Evolutionary conservation across 2,888 invertebrate species (phyloP).

Genomic region (Trichogramma dendrolimi): DNA sequence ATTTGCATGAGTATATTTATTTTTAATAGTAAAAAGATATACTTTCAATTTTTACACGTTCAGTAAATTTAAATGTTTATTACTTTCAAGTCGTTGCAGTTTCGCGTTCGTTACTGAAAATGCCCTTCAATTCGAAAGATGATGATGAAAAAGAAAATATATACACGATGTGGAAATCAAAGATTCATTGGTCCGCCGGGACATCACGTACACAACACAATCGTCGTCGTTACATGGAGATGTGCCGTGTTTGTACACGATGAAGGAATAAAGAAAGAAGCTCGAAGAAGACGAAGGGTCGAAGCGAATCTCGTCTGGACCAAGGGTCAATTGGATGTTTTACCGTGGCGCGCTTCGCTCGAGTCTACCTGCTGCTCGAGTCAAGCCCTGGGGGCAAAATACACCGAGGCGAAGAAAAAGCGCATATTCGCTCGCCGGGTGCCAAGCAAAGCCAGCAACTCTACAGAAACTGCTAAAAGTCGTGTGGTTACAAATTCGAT

Average conservation of each 20-base stretch:
- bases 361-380: conserved; percentile 31
- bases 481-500: neutral
- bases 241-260: neutral
- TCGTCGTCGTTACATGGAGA: conserved; percentile 29
- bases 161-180: conserved; percentile 25
- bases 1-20: too few species aligned
- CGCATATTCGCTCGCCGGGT: neutral
- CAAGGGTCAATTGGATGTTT: conserved; percentile 32
- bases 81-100: too few species aligned
- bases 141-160: conserved; percentile 27
- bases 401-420: conserved; percentile 4
- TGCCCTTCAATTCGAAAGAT: neutral
- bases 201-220: conserved; percentile 24
- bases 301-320: conserved; percentile 23
- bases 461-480: neutral
- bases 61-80: too few species aligned
- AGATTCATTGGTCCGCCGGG: conserved; percentile 29
- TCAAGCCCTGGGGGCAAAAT: neutral
- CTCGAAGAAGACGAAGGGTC: neutral
- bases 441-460: neutral
- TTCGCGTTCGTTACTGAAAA: neutral
- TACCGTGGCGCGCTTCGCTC: conserved; percentile 7
- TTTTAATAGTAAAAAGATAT: too few species aligned
- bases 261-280: neutral
- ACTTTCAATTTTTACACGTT: too few species aligned